A percentile compares a stretch with the other conserved stretches of the same genome.
Conservation (phyloP, 2,888 invertebrate genomes). For the Conus canariensis region DNA sequence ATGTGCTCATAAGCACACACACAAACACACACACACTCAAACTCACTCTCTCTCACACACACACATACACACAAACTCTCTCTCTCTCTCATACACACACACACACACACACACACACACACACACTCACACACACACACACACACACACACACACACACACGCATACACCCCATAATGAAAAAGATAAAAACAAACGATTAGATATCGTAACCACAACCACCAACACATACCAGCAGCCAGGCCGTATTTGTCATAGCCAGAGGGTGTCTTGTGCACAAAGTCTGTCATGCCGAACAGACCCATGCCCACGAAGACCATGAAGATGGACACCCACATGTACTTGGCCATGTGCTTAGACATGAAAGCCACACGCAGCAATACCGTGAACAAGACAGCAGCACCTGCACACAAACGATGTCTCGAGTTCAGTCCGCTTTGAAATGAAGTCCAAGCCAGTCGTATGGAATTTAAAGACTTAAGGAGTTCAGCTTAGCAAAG, state of each 20-base stretch:
- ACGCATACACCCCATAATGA: not conserved
- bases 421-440: not conserved
- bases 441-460: not conserved
- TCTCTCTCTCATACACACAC: too few species aligned
- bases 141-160: not conserved
- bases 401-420: constrained; percentile 43
- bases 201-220: not conserved
- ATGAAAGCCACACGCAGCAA: constrained; percentile 54
- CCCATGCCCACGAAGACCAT: constrained; percentile 50
- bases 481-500: too few species aligned
- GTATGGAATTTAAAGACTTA: too few species aligned
- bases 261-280: constrained; percentile 33
- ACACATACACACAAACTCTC: not conserved
- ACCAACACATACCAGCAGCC: constrained; percentile 51
- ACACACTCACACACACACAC: not conserved
- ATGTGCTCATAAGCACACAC: too few species aligned
- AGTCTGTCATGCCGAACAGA: constrained; percentile 52
- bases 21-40: not conserved
- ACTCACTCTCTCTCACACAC: not conserved
- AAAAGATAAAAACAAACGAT: too few species aligned
- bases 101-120: too few species aligned
- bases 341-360: constrained; percentile 50
- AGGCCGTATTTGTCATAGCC: constrained; percentile 55
- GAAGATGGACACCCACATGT: constrained; percentile 55
- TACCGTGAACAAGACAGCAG: constrained; percentile 52